Evolutionary conservation across 2,888 invertebrate genomes (phyloP).

Genomic region (Hyalella azteca): DNA sequence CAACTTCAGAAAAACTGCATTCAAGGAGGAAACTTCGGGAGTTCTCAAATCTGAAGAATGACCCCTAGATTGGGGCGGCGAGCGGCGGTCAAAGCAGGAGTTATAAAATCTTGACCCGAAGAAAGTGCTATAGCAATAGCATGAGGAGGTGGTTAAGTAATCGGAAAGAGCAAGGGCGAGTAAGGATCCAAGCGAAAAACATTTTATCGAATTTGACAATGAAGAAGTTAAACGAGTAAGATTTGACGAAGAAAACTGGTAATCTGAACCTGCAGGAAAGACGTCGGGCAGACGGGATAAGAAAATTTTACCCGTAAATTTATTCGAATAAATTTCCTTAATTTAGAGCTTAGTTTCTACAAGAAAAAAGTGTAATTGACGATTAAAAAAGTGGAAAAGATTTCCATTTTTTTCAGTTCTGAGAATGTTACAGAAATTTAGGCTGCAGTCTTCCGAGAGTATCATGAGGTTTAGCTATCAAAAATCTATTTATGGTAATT

Average conservation of each 20-base stretch:
- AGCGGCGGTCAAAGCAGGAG: background rate
- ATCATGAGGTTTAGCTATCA: no score
- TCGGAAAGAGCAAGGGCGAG: background rate
- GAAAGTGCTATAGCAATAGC: no score
- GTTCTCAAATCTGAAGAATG: constrained; percentile 35
- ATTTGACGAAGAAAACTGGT: constrained; percentile 30
- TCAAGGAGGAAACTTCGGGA: constrained; percentile 31
- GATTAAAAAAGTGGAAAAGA: no score
- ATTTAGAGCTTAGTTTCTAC: no score
- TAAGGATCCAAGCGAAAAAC: background rate
- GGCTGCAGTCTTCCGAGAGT: no score
- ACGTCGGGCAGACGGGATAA: background rate
- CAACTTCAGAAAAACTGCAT: constrained; percentile 24
- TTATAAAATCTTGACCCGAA: no score
- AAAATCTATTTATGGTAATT: no score
- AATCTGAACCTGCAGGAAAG: constrained; percentile 9
- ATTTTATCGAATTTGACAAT: constrained; percentile 24
- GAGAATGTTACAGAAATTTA: no score
- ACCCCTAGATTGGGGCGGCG: constrained; percentile 24
- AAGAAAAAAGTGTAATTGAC: no score
- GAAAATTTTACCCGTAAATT: background rate
- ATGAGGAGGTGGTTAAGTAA: no score
- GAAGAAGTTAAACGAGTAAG: constrained; percentile 26
- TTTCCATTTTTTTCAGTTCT: no score
- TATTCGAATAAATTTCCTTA: no score